Evolutionary conservation across 2,797 vertebrate species (phyloP).

Genomic region (Lepidocolaptes lacrymiger): DNA sequence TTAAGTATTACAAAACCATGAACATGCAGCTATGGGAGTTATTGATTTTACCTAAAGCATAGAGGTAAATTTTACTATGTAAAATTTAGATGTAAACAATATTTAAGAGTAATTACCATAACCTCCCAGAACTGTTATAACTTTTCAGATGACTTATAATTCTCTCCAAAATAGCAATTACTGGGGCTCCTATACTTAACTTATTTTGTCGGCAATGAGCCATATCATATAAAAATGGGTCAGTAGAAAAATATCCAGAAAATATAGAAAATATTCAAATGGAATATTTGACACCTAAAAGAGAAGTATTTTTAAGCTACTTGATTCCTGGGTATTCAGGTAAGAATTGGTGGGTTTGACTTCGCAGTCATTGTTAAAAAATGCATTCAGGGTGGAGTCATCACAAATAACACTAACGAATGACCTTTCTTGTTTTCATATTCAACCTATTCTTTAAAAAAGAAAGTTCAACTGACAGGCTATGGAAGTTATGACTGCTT

Average conservation of each 20-base stretch:
- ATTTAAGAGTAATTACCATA: background rate
- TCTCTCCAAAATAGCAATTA: background rate
- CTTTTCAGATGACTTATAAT: background rate
- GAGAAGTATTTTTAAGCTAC: background rate
- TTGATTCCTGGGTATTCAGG: background rate
- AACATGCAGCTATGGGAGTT: rapidly evolving
- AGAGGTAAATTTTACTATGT: background rate
- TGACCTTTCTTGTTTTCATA: background rate
- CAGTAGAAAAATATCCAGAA: background rate
- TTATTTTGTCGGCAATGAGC: background rate
- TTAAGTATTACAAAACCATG: background rate
- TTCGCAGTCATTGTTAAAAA: background rate
- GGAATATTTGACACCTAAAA: background rate
- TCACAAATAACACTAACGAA: background rate
- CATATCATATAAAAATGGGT: background rate
- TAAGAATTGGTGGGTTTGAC: background rate
- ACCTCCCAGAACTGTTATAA: background rate
- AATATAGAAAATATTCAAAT: background rate
- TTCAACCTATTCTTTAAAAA: background rate
- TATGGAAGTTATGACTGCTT: background rate
- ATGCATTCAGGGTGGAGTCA: background rate
- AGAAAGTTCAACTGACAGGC: rapidly evolving
- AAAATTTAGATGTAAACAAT: background rate
- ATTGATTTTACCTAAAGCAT: background rate
- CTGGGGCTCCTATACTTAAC: background rate